phyloP scores from a whole-genome alignment of 1,140 invertebrate genomes.

The Macrosteles quadrilineatus region DNA sequence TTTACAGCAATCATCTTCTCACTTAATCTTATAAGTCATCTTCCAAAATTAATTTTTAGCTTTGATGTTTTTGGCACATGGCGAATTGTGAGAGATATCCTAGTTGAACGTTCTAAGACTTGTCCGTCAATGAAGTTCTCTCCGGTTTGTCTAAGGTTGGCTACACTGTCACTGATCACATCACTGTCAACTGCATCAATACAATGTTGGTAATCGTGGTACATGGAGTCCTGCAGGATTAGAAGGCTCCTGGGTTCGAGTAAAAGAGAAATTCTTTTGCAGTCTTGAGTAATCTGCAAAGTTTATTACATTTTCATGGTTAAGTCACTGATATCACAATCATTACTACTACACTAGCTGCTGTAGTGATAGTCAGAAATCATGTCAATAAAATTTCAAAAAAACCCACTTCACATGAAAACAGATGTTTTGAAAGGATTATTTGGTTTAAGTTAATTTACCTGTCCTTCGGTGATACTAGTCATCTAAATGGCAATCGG shows the following conservation, averaged over 20 bases:
- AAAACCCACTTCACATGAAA: too few species aligned
- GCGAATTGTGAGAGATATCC: slow-evolving; percentile 91
- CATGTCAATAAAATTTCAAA: too few species aligned
- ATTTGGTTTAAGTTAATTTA: too few species aligned
- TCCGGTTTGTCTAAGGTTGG: slow-evolving; percentile 67
- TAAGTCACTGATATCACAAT: too few species aligned
- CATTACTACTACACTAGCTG: too few species aligned
- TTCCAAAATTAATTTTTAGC: slow-evolving; percentile 65
- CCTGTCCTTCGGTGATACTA: too few species aligned
- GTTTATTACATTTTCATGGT: too few species aligned
- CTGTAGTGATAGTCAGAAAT: too few species aligned
- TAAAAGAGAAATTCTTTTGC: slow-evolving; percentile 61
- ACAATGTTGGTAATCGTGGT: slow-evolving; percentile 84
- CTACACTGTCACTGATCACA: slow-evolving; percentile 61
- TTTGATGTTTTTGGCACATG: slow-evolving; percentile 89
- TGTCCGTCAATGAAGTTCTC: slow-evolving; percentile 56
- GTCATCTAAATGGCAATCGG: too few species aligned
- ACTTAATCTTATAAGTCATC: slow-evolving; percentile 42
- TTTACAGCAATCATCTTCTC: too few species aligned
- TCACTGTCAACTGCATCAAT: slow-evolving; percentile 80
- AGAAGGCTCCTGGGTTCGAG: slow-evolving; percentile 87
- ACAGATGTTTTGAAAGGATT: too few species aligned
- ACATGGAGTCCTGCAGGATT: slow-evolving; percentile 81
- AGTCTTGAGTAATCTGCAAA: too few species aligned
- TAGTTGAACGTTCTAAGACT: slow-evolving; percentile 63